Evolutionary conservation across 2,888 invertebrate genomes (phyloP).

Genomic region (Masnerella sp.): DNA sequence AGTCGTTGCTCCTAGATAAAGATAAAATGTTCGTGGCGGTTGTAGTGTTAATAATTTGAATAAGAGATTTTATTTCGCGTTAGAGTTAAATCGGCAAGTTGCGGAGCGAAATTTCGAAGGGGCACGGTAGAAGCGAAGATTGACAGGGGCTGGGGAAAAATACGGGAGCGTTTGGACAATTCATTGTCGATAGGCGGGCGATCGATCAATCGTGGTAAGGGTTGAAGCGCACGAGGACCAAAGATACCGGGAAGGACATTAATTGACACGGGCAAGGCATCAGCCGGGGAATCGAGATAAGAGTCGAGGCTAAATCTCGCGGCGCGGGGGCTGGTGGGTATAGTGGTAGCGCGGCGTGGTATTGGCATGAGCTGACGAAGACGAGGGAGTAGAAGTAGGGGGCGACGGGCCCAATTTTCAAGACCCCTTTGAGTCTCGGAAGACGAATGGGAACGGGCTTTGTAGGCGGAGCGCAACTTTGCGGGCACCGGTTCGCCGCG

Average conservation of each 20-base stretch:
- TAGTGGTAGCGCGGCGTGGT: constrained; percentile 31
- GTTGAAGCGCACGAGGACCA: constrained; percentile 52
- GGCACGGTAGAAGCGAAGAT: too few species aligned
- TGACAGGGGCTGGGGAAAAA: constrained; percentile 65
- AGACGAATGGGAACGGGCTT: constrained; percentile 64
- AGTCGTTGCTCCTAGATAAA: too few species aligned
- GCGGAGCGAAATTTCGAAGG: too few species aligned
- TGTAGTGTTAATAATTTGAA: too few species aligned
- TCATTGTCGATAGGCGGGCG: constrained; percentile 69
- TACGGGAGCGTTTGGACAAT: constrained; percentile 68
- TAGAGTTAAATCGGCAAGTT: too few species aligned
- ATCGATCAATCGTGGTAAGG: constrained; percentile 74
- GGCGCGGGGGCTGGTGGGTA: constrained; percentile 30
- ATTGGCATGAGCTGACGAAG: constrained; percentile 56
- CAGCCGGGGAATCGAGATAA: constrained; percentile 52
- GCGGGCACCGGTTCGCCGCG: constrained; percentile 69
- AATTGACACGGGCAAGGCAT: constrained; percentile 74
- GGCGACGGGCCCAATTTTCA: constrained; percentile 58
- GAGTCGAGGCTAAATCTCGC: constrained; percentile 36
- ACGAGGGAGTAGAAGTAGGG: constrained; percentile 47
- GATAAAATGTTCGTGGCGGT: too few species aligned
- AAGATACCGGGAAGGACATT: constrained; percentile 71
- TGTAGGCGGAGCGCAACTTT: constrained; percentile 74
- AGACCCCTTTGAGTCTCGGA: constrained; percentile 59
- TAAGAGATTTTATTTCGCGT: too few species aligned